These are phyloP conservation scores for Theristicus caerulescens DNA, from an alignment of 2,113 vertebrate species.

Conservation along the genomic window DNA sequence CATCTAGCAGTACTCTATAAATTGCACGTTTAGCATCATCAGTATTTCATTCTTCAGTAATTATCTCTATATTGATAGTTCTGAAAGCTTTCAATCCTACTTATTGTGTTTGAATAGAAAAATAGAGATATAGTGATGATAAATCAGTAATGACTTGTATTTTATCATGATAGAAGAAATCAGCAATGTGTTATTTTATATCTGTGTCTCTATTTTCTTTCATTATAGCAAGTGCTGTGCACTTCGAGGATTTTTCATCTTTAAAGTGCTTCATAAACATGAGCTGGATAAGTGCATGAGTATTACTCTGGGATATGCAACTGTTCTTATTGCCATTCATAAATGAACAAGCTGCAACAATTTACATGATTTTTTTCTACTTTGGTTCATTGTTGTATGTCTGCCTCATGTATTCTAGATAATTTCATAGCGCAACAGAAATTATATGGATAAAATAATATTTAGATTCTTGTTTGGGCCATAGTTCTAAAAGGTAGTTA, in stretches of 20 bases:
- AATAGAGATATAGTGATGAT: not conserved
- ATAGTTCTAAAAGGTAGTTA: not conserved
- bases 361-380: not conserved
- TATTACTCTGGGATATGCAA: not conserved
- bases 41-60: not conserved
- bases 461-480: not conserved
- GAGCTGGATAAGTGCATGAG: not conserved
- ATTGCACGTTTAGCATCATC: not conserved
- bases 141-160: not conserved
- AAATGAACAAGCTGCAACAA: not conserved
- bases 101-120: not conserved
- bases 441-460: not conserved
- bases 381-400: not conserved
- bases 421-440: not conserved
- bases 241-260: not conserved
- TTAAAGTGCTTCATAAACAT: not conserved
- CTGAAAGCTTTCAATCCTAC: not conserved
- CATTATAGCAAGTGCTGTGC: not conserved
- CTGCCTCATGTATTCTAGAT: not conserved
- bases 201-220: not conserved
- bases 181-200: not conserved
- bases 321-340: not conserved
- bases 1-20: not conserved
- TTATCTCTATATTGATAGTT: not conserved
- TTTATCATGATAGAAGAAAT: not conserved